Evolutionary conservation across 2,888 invertebrate species (phyloP).

Genomic region (Hirtodrosophila trivittata): DNA sequence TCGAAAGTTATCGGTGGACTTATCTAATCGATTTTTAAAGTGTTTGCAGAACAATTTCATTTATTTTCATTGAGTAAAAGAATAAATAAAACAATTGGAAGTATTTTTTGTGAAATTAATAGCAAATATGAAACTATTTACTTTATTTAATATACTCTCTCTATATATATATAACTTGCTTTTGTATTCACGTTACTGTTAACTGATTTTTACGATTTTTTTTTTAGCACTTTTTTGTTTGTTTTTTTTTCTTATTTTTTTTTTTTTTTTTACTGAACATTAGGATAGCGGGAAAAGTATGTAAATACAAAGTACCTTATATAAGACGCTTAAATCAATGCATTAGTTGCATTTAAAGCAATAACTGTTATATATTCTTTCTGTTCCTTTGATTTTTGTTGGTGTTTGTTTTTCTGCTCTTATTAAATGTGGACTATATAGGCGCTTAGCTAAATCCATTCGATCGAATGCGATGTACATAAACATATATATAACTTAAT

Average conservation of each 20-base stretch:
- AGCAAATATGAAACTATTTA: constrained; percentile 81
- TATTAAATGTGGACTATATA: constrained; percentile 57
- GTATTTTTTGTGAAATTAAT: constrained; percentile 73
- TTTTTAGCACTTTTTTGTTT: constrained; percentile 57
- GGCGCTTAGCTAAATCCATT: constrained; percentile 60
- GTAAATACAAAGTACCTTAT: constrained; percentile 69
- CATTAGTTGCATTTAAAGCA: constrained; percentile 46
- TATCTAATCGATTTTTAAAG: too few relatives aligned
- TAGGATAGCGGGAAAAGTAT: constrained; percentile 68
- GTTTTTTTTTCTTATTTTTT: constrained; percentile 53
- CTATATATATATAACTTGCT: constrained; percentile 72
- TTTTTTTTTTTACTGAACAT: constrained; percentile 70
- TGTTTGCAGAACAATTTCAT: too few relatives aligned
- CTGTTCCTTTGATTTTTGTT: constrained; percentile 44
- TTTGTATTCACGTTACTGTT: constrained; percentile 69
- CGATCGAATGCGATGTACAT: constrained; percentile 54
- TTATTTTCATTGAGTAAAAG: background rate
- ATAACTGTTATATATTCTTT: constrained; percentile 27
- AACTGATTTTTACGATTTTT: constrained; percentile 71
- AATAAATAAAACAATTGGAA: constrained; percentile 33
- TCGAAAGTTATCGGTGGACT: too few relatives aligned
- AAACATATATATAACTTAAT: constrained; percentile 65
- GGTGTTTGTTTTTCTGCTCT: constrained; percentile 29
- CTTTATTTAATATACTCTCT: constrained; percentile 75
- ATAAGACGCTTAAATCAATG: constrained; percentile 47